Conservation (phyloP, 2,888 invertebrate species). For the Leucophora obtusa region DNA sequence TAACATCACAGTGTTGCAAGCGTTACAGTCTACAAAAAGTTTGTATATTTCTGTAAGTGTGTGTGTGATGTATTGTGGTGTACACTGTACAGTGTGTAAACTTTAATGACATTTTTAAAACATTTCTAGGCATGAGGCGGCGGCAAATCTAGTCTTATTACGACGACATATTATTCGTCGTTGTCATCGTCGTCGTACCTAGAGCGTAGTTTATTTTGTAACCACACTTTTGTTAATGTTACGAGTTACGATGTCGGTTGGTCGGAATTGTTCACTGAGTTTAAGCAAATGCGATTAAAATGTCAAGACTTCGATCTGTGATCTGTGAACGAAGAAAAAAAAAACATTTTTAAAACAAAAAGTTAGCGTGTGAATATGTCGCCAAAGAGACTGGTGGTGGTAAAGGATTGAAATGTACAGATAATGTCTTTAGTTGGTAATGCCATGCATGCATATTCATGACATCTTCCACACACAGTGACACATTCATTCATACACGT, state of each 20-base stretch:
- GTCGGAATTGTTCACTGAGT: conserved; percentile 76
- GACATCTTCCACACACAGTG: conserved; percentile 39
- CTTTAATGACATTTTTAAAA: conserved; percentile 74
- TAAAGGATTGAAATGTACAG: conserved; percentile 63
- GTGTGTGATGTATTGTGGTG: conserved; percentile 15
- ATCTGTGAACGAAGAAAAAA: conserved; percentile 67
- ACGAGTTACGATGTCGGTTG: conserved; percentile 64
- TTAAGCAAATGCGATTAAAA: conserved; percentile 78
- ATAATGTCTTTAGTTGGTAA: conserved; percentile 57
- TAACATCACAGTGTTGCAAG: conserved; percentile 8
- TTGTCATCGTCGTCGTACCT: conserved; percentile 43
- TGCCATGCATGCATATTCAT: conserved; percentile 50
- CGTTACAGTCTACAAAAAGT: conserved; percentile 1
- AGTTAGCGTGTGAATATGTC: conserved; percentile 65
- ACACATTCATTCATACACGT: conserved; percentile 5
- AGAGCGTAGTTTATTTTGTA: conserved; percentile 52
- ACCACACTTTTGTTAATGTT: conserved; percentile 62
- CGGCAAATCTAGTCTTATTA: conserved; percentile 61
- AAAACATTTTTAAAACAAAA: conserved; percentile 45
- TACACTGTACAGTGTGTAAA: conserved; percentile 70
- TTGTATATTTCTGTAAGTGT: not conserved
- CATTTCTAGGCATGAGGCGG: conserved; percentile 55
- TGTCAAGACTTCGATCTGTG: conserved; percentile 74
- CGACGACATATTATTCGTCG: conserved; percentile 35
- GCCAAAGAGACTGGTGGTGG: conserved; percentile 63